phyloP scores from a whole-genome alignment of 2,888 invertebrate species.

The Epirrhoe tristata region DNA sequence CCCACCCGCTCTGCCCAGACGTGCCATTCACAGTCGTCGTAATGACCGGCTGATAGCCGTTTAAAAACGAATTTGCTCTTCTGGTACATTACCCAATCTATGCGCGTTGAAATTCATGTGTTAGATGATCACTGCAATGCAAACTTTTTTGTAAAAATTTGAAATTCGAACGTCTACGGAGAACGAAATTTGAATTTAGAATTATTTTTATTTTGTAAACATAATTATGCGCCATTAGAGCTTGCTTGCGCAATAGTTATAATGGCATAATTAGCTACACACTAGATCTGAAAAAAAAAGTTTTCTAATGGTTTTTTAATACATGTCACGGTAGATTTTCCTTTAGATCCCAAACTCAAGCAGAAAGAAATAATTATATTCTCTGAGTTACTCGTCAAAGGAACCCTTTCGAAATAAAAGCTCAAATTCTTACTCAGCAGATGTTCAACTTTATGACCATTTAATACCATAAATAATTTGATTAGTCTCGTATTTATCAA shows the following conservation, averaged over 20 bases:
- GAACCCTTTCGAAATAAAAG: slow-evolving; percentile 36
- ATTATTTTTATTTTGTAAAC: too few species aligned
- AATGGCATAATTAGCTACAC: too few species aligned
- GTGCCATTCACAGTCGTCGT: slow-evolving; percentile 74
- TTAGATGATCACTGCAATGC: slow-evolving; percentile 11
- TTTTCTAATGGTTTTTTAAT: too few species aligned
- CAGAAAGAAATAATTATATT: background rate
- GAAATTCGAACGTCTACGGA: background rate
- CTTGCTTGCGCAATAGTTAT: too few species aligned
- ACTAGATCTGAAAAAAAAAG: too few species aligned
- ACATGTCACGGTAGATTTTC: background rate
- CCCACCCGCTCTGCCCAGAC: slow-evolving; percentile 51
- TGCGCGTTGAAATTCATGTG: slow-evolving; percentile 39
- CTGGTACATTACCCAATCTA: slow-evolving; percentile 83
- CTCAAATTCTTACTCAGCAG: slow-evolving; percentile 55
- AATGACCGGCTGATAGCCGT: slow-evolving; percentile 85
- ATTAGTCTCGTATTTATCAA: slow-evolving; percentile 85
- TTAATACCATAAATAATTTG: slow-evolving; percentile 85
- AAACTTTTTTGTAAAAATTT: background rate
- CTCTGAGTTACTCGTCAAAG: slow-evolving; percentile 29
- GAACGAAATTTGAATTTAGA: background rate
- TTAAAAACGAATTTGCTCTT: slow-evolving; percentile 87
- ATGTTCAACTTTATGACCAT: slow-evolving; percentile 76
- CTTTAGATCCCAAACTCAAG: background rate
- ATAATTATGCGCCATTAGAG: too few species aligned